Conservation (phyloP, 2,113 vertebrate genomes). For the Ia io region DNA sequence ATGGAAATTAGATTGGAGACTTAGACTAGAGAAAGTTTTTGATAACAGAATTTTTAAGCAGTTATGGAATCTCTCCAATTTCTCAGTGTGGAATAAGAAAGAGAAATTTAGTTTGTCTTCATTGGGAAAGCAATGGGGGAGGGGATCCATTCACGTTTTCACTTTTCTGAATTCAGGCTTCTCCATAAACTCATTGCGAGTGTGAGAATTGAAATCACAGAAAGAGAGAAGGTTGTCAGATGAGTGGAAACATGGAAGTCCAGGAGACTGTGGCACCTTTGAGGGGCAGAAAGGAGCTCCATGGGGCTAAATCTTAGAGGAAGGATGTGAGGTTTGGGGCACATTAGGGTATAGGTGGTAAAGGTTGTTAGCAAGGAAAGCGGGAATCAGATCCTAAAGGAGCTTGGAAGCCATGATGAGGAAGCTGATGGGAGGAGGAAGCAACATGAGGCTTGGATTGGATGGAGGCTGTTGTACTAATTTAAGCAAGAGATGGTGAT, state of each 20-base stretch:
- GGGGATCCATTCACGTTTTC: not conserved
- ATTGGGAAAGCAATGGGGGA: not conserved
- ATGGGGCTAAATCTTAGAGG: not conserved
- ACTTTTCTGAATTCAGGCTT: not conserved
- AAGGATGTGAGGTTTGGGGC: no score
- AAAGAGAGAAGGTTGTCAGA: not conserved
- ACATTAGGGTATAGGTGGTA: not conserved
- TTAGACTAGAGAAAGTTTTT: not conserved
- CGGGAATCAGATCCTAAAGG: not conserved
- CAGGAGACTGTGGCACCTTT: not conserved
- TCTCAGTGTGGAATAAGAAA: not conserved
- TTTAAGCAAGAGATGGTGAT: not conserved
- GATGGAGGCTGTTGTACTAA: not conserved
- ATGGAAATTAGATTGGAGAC: not conserved
- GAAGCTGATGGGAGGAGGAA: not conserved
- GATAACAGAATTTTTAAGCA: not conserved
- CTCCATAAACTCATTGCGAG: not conserved
- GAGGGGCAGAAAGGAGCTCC: not conserved
- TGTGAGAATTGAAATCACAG: not conserved
- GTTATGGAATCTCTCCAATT: not conserved
- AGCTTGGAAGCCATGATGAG: not conserved
- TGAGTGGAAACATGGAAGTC: not conserved
- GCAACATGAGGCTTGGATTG: not conserved
- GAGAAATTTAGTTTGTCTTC: not conserved
- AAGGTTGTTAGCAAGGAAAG: not conserved